Base-by-base conservation (phyloP, 2,797 vertebrate genomes). In the Argentina silus region DNA sequence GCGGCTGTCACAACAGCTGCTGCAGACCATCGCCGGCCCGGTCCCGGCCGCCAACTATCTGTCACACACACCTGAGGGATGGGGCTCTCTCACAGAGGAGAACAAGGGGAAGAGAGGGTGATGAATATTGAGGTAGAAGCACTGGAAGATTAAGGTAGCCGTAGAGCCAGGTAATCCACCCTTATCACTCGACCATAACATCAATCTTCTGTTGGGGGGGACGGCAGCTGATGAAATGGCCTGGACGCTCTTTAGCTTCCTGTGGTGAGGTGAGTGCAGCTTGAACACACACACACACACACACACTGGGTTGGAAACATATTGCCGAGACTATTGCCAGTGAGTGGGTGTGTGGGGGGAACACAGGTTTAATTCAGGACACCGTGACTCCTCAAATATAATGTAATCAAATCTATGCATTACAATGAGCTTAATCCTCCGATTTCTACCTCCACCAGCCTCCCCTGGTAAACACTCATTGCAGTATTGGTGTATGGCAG, bases 1-100 rank as follows among this genome's bases (percentile, higher is more conserved):
- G 67, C 60, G 61, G 64, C 73, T 81, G 72, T 55, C 59, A 62
- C 36, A 56, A 60, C 81, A 84, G 78, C 80, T 80, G 78, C 66
- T 43, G 53, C 62, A 56, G 36, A 67, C 65, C 45, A 11, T 70
- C 68, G 6, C 61, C 62, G 23, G 57, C 9, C 74, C 50, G 69
- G 21, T 10, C 55, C 6, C 23, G 3, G 36, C 64, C 48, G 48
- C 60, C 65, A 50, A 1, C 62, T 36, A 5, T 5, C 68, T n/a
- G 74, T 23, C 51, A 15, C 47, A 62, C 57, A 62, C 61, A 62
- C 66, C 59, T 69, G 76, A 80, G 75, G 66, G 47, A 36, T n/a
- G 47, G 19, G 9, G 42, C 57, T 7, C 23, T 62, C 67, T 66
- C 36, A 57, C 10, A 47, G 15, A 70, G 43, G 56, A 59, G 21